These are phyloP conservation scores for Oscheius sp. DNA, from an alignment of 2,888 invertebrate species.

Conservation along the genomic window DNA sequence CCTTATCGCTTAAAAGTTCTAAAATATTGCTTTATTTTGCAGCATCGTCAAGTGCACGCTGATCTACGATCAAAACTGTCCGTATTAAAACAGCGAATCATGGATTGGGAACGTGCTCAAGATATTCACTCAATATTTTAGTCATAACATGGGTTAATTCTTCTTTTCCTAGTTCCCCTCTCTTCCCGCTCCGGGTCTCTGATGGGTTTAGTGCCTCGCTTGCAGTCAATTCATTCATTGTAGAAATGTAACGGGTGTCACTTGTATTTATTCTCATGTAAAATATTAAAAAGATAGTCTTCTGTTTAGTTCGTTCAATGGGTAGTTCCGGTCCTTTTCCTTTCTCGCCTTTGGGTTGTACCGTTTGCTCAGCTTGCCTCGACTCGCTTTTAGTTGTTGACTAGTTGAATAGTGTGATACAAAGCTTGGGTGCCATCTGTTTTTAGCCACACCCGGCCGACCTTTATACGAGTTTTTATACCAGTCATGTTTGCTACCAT, in stretches of 20 bases:
- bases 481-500: constrained; percentile 12
- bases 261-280: constrained; percentile 11
- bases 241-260: constrained; percentile 21
- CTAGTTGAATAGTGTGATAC: constrained; percentile 19
- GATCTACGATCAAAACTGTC: constrained; percentile 58
- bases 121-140: neutral
- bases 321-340: constrained; percentile 20
- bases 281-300: constrained; percentile 15
- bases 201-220: constrained; percentile 20
- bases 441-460: constrained; percentile 14
- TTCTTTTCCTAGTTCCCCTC: neutral
- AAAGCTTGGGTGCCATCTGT: constrained; percentile 9
- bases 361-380: constrained; percentile 23
- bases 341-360: neutral
- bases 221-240: constrained; percentile 4
- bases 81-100: constrained; percentile 54
- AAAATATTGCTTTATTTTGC: constrained; percentile 17
- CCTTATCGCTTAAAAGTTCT: neutral
- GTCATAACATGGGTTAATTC: constrained; percentile 2
- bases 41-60: constrained; percentile 55
- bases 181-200: constrained; percentile 6
- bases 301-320: constrained; percentile 12
- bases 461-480: constrained; percentile 7
- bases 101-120: constrained; percentile 47
- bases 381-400: constrained; percentile 16